Evolutionary conservation across 1,140 invertebrate genomes (phyloP), one percentile per base, ranked within the genome.

Genomic region (Venturia canescens): DNA sequence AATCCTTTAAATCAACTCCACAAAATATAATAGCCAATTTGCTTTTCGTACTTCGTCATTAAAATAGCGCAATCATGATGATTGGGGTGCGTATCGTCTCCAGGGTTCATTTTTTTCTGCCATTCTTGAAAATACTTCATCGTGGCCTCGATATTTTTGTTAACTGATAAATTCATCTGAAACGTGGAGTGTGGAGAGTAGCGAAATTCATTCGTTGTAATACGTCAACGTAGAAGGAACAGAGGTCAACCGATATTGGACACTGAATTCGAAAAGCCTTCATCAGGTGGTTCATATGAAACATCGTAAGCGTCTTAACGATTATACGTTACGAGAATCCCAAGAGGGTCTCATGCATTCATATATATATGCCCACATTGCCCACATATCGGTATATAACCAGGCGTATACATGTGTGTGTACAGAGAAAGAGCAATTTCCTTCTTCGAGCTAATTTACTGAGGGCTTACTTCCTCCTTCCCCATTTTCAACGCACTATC

Each of bases 11-110:
- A n/a, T n/a, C n/a, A n/a, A n/a, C n/a, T n/a, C 38, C 1, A 44
- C 13, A 44, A 44, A 44, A 4, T 44, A 44, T 44, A 44, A 44
- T 44, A 44, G 38, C 11, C 5, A 44, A 66, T 16, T 29, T 23
- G 11, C 15, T 71, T 21, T 15, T 74, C 87, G 81, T 90, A 95
- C 94, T 93, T 94, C 57, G 95, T 96, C 50, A 96, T 86, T 44
- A 96, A 91, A 83, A 96, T 90, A 11, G 95, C 95, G 4, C 95
- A 93, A 86, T 96, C 95, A 89, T 96, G 95, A 86, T 96, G 95
- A 84, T 94, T 93, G 18, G 94, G 94, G 84, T 94, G 93, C 4
- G 90, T 88, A 82, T 94, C 94, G 79, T 94, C 92, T 53, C 90
- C 89, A 3, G 93, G 93, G 87, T 95, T 95, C 44, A 95, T 92